Percentiles rank a stretch among this genome's conserved stretches.
phyloP scores from a whole-genome alignment of 1,140 invertebrate species.

The Acyrthosiphon pisum region DNA sequence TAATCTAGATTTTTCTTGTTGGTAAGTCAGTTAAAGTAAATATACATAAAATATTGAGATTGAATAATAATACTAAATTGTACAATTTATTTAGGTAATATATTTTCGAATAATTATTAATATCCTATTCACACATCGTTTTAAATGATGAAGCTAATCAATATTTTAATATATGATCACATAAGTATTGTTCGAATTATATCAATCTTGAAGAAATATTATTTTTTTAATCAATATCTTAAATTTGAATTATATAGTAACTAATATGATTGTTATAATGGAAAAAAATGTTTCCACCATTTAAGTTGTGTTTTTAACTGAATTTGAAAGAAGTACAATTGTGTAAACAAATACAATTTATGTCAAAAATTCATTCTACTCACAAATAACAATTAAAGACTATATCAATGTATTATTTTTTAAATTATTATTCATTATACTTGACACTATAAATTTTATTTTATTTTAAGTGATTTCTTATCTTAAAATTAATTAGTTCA shows the following conservation, averaged over 20 bases:
- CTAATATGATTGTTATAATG: not conserved
- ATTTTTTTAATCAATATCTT: not conserved
- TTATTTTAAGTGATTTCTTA: not conserved
- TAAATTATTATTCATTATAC: not conserved
- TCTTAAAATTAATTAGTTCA: not conserved
- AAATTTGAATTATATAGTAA: not conserved
- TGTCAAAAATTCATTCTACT: not conserved
- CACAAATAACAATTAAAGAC: not conserved
- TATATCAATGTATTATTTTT: not conserved
- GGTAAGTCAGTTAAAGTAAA: not conserved
- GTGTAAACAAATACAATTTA: constrained; percentile 27
- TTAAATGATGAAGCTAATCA: not conserved
- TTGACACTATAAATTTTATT: not conserved
- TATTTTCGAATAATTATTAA: not conserved
- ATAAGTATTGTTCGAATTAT: not conserved
- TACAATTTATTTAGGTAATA: not conserved
- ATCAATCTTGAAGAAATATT: not conserved
- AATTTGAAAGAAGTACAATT: not conserved
- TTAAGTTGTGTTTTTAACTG: not conserved
- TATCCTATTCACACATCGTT: not conserved
- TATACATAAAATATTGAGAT: not conserved
- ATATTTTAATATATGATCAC: not conserved
- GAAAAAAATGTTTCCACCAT: not conserved
- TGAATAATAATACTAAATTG: not conserved
- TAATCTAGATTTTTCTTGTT: not conserved